Evolutionary conservation across 2,797 vertebrate genomes (phyloP).

Genomic region (Melanogrammus aeglefinus): DNA sequence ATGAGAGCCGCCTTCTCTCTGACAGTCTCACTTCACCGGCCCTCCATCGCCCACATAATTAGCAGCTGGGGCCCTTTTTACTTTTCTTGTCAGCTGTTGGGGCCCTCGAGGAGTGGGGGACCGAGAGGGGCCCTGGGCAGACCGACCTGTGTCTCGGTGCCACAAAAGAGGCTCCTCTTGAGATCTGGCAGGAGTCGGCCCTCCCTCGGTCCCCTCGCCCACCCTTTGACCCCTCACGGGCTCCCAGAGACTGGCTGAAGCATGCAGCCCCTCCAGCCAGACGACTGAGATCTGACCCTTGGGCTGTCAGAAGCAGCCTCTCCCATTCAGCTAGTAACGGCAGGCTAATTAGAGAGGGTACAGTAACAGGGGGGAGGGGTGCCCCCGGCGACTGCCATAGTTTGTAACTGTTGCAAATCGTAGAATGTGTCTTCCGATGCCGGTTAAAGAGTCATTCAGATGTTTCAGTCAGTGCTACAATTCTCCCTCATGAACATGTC

Average conservation of each 20-base stretch:
- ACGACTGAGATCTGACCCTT: constrained; percentile 57
- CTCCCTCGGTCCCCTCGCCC: constrained; percentile 21
- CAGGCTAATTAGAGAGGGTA: constrained; percentile 70
- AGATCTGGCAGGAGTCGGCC: constrained; percentile 62
- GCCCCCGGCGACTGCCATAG: background rate
- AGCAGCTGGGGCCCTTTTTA: constrained; percentile 71
- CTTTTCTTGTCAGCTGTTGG: constrained; percentile 65
- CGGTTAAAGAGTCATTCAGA: background rate
- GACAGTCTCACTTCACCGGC: constrained; percentile 72
- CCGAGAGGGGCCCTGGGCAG: constrained; percentile 62
- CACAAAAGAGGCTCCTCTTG: constrained; percentile 67
- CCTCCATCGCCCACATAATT: constrained; percentile 76
- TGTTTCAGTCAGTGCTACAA: background rate
- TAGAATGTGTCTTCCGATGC: background rate
- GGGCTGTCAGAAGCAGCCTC: constrained; percentile 57
- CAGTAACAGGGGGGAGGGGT: constrained; percentile 33
- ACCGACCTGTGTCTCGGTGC: constrained; percentile 55
- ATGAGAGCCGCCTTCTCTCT: constrained; percentile 60
- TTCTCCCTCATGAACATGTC: background rate
- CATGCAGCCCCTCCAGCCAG: constrained; percentile 61
- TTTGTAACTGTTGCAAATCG: background rate
- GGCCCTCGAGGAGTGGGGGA: constrained; percentile 46
- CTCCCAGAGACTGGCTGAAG: constrained; percentile 66
- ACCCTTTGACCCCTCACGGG: constrained; percentile 57
- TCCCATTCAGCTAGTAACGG: constrained; percentile 53